Evolutionary conservation across 1,140 invertebrate species (phyloP), one percentile per base, ranked within the genome.

Genomic region (Apis laboriosa): DNA sequence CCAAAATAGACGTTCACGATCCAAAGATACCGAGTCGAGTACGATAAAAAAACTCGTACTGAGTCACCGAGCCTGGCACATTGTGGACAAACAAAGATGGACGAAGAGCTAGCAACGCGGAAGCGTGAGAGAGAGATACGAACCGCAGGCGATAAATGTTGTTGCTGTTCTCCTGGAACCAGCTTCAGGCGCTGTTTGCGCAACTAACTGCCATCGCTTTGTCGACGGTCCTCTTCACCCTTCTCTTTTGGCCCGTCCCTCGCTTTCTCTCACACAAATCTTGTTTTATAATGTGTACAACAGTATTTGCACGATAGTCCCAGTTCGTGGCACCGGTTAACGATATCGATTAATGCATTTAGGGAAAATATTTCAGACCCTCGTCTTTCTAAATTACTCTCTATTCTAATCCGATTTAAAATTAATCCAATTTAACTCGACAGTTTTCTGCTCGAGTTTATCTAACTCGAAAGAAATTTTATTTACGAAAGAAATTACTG

Each of bases 1-100:
- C 76, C 75, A 64, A 86, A 86, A 87, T 84, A 66, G 66, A 87
- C 60, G 75, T 21, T 74, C 76, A n/a, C 67, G 58, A 63, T 49
- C 73, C 84, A 72, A 77, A 84, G 64, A 74, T 77, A 66, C 24
- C 74, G 70, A 83, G 64, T 60, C 72, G 43, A 68, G 19, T 19
- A 5, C 21, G 67, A 63, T 72, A 88, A 87, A 73, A 79, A 80
- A 77, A 63, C 68, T 51, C 67, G 58, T 51, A 63, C 87, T 87
- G 75, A 84, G 55, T 87, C 74, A 78, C 60, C 77, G 43, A 80
- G 77, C 51, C 28, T 53, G 83, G 58, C 78, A 55, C 61, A 67
- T 55, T 13, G 68, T 74, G 34, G 67, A 64, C 66, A 34, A 78
- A 84, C 72, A 8, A 63, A 9, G 72, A 75, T 4, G 49, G 53